Evolutionary conservation across 2,797 vertebrate genomes (phyloP).

Genomic region (Sorex maritimensis): DNA sequence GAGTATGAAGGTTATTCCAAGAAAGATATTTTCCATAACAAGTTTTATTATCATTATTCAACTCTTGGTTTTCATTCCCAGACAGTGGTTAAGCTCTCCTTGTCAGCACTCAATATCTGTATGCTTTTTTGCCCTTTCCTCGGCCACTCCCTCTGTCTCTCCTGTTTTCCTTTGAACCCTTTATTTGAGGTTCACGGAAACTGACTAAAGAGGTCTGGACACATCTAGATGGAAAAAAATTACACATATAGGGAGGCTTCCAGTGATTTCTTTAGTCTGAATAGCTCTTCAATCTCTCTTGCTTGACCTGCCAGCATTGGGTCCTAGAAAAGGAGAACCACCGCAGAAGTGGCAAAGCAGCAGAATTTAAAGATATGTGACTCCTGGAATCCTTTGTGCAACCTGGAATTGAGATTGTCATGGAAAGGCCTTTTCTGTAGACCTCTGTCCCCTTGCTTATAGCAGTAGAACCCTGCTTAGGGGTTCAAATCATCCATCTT

Average conservation of each 20-base stretch:
- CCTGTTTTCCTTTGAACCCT: slow-evolving; percentile 10
- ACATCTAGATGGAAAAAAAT: background rate
- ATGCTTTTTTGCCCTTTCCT: background rate
- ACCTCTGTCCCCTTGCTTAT: slow-evolving; percentile 64
- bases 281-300: background rate
- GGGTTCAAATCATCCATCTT: slow-evolving; percentile 39
- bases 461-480: slow-evolving; percentile 55
- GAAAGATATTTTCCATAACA: background rate
- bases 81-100: background rate
- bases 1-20: background rate
- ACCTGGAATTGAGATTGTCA: slow-evolving; percentile 36
- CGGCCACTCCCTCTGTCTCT: background rate
- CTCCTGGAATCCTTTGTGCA: slow-evolving; percentile 67
- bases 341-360: background rate
- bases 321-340: background rate
- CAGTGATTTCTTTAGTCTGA: background rate
- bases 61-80: background rate
- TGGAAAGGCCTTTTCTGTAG: slow-evolving; percentile 81
- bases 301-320: background rate
- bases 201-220: background rate
- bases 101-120: background rate
- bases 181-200: background rate
- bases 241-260: background rate
- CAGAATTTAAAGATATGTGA: slow-evolving; percentile 8
- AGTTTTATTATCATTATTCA: background rate